Conservation (phyloP, 1,140 invertebrate species). For the Reticulitermes speratus region DNA sequence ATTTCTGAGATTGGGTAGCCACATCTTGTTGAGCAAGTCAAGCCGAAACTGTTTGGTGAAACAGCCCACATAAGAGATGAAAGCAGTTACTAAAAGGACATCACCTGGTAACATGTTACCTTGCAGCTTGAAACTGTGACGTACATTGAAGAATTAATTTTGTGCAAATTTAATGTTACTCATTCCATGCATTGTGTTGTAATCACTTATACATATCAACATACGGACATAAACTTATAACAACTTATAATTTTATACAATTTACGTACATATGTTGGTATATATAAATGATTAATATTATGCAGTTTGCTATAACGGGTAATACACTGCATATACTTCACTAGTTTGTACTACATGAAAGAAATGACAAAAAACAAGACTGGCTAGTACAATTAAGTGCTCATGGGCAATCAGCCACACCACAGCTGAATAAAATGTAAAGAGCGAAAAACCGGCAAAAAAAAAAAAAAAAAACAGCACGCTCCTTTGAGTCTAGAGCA, state of each 20-base stretch:
- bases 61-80: slow-evolving; percentile 95
- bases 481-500: too few species aligned
- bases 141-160: not conserved
- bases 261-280: too few species aligned
- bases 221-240: not conserved
- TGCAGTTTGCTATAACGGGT: not conserved
- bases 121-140: slow-evolving; percentile 74
- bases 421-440: too few species aligned
- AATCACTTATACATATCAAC: not conserved
- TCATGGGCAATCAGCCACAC: too few species aligned
- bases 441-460: too few species aligned
- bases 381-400: too few species aligned
- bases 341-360: too few species aligned
- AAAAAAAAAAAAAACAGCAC: too few species aligned
- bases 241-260: too few species aligned
- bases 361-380: too few species aligned
- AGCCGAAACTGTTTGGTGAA: slow-evolving; percentile 91
- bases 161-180: not conserved
- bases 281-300: not conserved
- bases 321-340: too few species aligned
- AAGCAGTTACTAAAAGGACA: slow-evolving; percentile 88
- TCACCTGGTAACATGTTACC: slow-evolving; percentile 90
- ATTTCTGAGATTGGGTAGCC: slow-evolving; percentile 76
- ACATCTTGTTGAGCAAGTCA: slow-evolving; percentile 85
- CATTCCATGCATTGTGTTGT: too few species aligned